phyloP scores from a whole-genome alignment of 2,113 vertebrate species.

The Alethe castanea region DNA sequence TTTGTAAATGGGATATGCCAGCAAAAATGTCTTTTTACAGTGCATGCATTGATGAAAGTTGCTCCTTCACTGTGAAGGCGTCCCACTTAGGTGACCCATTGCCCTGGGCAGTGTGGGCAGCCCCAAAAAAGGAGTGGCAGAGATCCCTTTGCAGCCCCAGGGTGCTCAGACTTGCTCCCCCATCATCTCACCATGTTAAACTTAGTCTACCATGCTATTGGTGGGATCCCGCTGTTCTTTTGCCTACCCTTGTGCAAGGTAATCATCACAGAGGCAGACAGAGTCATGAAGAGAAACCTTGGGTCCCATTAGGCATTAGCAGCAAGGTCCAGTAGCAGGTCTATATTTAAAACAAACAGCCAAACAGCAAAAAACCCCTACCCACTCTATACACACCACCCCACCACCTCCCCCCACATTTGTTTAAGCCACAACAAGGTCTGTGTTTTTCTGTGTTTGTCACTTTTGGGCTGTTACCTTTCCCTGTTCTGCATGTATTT shows the following conservation, averaged over 20 bases:
- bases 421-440: not conserved
- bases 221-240: not conserved
- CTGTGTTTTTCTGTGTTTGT: not conserved
- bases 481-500: not conserved
- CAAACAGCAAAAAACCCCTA: not conserved
- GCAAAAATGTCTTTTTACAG: not conserved
- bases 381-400: too few relatives aligned
- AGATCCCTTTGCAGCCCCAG: not conserved
- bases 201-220: not conserved
- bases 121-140: not conserved
- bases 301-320: not conserved
- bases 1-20: not conserved
- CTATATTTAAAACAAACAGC: not conserved
- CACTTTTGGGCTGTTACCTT: not conserved
- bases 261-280: not conserved
- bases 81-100: not conserved
- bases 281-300: not conserved
- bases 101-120: not conserved
- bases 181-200: not conserved
- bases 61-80: not conserved
- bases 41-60: not conserved
- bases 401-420: fast-evolving
- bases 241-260: not conserved
- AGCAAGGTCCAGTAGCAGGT: not conserved
- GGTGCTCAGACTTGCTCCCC: not conserved